phyloP scores from a whole-genome alignment of 1,140 invertebrate species.

The Apis florea region DNA sequence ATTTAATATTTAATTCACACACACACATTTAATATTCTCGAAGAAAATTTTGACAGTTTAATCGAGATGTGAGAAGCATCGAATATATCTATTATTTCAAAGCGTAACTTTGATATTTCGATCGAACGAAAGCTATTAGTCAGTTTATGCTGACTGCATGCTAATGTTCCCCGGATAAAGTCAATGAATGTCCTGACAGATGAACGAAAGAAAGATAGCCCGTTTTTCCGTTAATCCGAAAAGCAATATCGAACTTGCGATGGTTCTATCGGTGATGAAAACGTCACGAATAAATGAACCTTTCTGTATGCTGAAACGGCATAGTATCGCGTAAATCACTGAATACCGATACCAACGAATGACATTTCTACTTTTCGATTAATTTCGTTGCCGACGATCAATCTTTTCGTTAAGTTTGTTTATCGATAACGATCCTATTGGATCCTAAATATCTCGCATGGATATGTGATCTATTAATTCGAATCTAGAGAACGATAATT shows the following conservation, averaged over 20 bases:
- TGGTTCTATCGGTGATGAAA: background rate
- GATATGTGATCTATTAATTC: no score
- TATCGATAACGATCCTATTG: background rate
- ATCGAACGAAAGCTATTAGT: constrained; percentile 16
- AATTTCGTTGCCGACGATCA: background rate
- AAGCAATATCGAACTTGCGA: background rate
- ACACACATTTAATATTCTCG: no score
- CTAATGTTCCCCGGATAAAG: background rate
- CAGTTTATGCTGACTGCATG: background rate
- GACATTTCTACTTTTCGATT: background rate
- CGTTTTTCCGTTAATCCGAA: constrained; percentile 11
- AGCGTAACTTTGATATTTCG: background rate
- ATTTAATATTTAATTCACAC: background rate
- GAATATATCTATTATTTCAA: background rate
- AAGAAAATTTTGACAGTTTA: background rate
- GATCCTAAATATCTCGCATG: background rate
- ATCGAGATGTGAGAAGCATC: background rate
- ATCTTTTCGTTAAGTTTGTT: background rate
- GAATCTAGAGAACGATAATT: no score
- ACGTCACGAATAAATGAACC: constrained; percentile 7
- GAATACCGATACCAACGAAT: background rate
- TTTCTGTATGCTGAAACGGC: background rate
- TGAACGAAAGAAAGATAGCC: background rate
- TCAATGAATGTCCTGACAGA: background rate
- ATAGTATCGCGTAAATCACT: background rate